Evolutionary conservation across 1,140 invertebrate genomes (phyloP).

Genomic region (Temnothorax curvispinosus): DNA sequence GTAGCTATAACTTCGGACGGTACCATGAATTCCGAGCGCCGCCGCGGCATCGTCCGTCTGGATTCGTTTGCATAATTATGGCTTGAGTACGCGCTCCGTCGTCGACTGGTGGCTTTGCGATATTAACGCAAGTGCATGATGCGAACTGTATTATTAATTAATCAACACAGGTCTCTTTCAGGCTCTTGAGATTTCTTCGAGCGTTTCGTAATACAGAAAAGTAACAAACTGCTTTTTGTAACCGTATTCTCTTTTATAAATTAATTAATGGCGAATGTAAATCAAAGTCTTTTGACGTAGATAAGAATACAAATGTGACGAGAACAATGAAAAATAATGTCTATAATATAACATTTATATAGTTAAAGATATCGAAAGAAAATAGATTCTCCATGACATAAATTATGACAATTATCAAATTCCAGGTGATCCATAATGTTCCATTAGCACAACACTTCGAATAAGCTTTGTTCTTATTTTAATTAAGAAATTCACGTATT

Average conservation of each 20-base stretch:
- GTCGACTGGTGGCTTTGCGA: slow-evolving; percentile 5
- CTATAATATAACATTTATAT: neutral
- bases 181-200: neutral
- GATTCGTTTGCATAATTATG: slow-evolving; percentile 55
- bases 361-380: neutral
- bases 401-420: neutral
- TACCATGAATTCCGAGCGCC: slow-evolving; percentile 16
- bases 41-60: neutral
- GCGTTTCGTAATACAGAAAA: neutral
- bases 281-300: neutral
- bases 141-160: slow-evolving; percentile 33
- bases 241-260: neutral
- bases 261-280: neutral
- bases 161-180: neutral
- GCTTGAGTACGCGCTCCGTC: neutral
- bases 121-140: slow-evolving; percentile 30
- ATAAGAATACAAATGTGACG: neutral
- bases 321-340: neutral
- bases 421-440: neutral
- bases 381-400: neutral
- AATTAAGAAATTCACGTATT: neutral
- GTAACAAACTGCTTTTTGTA: neutral
- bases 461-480: neutral
- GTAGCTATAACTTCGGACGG: slow-evolving; percentile 39
- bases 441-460: no score